A percentile compares a stretch with the other conserved stretches of the same genome.
phyloP scores from a whole-genome alignment of 2,113 vertebrate species.

The Gorilla gorilla region DNA sequence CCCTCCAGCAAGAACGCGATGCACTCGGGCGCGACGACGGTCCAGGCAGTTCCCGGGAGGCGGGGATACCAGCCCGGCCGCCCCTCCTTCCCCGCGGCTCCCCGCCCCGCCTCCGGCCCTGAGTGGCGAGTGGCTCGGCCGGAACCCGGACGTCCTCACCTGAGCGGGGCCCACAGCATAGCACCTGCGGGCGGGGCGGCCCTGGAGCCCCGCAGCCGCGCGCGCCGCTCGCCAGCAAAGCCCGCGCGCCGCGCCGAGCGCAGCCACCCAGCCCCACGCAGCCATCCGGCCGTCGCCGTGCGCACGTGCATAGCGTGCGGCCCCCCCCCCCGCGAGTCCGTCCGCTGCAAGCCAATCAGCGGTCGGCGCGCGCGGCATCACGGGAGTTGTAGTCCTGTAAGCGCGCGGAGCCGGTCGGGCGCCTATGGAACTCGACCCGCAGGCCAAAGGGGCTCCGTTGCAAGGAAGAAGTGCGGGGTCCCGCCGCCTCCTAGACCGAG shows the following conservation, averaged over 20 bases:
- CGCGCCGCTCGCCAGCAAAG: not conserved
- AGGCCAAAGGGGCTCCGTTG: rapidly evolving
- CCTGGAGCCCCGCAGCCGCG: not conserved
- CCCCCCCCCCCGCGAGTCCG: not conserved
- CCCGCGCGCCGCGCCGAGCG: not conserved
- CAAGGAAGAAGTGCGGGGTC: not conserved
- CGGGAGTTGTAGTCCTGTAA: constrained; percentile 46
- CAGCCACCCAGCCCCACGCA: rapidly evolving
- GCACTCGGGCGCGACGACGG: not conserved
- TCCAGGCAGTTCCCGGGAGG: not conserved
- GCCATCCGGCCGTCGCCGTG: constrained; percentile 37
- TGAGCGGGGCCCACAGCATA: not conserved
- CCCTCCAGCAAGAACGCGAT: not conserved
- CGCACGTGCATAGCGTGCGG: not conserved
- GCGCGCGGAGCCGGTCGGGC: rapidly evolving
- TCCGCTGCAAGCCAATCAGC: not conserved
- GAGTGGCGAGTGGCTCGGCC: not conserved
- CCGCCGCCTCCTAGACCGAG: not conserved
- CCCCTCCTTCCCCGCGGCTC: no score
- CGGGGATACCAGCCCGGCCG: not conserved
- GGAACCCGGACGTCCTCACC: constrained; percentile 42
- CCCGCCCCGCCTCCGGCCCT: not conserved
- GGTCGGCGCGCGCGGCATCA: not conserved
- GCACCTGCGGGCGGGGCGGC: not conserved
- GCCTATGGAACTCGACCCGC: rapidly evolving